Base-by-base conservation (phyloP, 2,113 vertebrate species). In the Aepyceros melampus region DNA sequence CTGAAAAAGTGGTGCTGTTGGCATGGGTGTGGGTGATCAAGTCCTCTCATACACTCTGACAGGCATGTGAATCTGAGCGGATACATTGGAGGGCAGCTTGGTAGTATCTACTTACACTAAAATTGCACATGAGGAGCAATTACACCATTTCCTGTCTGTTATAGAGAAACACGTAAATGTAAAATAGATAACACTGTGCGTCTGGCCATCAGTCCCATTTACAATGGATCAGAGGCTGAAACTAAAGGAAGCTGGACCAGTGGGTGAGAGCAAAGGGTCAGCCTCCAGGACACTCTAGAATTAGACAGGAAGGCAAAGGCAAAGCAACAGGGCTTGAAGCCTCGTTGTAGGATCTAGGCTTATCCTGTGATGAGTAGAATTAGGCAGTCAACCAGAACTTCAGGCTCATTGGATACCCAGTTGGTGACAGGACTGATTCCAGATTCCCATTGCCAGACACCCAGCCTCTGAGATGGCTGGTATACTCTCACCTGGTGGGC, bases 341-440 rank as follows among this genome's bases (percentile, higher is more conserved):
- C 60, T 51, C 1, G 0, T 40, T 14, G 0, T 33, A 27, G 1
- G 27, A 19, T 27, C 62, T 7, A 49, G 25, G 76, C 64, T 78
- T 21, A 27, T 27, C 19, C 31, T 13, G 9, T 9, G 17, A 21
- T 31, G 27, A 67, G 43, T 2, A 81, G 71, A 55, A 47, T 45
- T 21, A 12, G 53, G 62, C 62, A 55, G 83, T 83, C 84, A 55
- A 40, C 5, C n/a, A 60, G 36, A 60, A 58, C n/a, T 71, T 51
- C 56, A 78, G 87, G 53, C 58, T 55, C 36, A 25, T 40, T 19
- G 64, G 81, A 11, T 40, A 21, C 79, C 85, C 49, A n/a, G 29
- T 31, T 10, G 11, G 15, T 31, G 31, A 53, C 76, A 33, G 25
- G 31, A 16, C 55, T 40, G 25, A 19, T 13, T 53, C 45, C 64